Evolutionary conservation across 2,797 vertebrate genomes (phyloP).

Genomic region (Phalloptychus januarius): DNA sequence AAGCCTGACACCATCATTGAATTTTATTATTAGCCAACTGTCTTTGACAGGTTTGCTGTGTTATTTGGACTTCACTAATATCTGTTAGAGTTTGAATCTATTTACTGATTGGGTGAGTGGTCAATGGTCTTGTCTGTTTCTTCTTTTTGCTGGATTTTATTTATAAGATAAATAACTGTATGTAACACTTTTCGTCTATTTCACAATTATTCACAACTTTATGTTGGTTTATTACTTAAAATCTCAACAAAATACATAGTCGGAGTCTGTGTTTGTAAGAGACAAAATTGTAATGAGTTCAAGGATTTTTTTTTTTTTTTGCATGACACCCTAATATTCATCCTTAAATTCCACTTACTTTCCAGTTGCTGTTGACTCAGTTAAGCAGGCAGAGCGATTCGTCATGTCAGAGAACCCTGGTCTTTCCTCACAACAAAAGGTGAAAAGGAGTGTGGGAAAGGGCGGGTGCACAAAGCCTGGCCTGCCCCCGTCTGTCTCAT

Average conservation of each 20-base stretch:
- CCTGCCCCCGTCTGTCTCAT: slow-evolving; percentile 74
- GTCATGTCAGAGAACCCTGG: slow-evolving; percentile 76
- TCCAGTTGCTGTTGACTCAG: slow-evolving; percentile 38
- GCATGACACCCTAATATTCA: slow-evolving; percentile 5
- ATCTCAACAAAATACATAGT: background rate
- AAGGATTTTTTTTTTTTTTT: background rate
- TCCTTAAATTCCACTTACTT: slow-evolving; percentile 42
- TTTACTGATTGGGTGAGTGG: background rate
- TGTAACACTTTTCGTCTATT: background rate
- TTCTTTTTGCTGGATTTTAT: background rate
- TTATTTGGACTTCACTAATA: background rate
- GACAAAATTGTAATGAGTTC: background rate
- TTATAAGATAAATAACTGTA: background rate
- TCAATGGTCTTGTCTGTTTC: background rate
- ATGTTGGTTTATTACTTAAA: background rate
- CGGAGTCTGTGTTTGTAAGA: background rate
- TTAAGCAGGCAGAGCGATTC: slow-evolving; percentile 73
- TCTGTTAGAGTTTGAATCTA: background rate
- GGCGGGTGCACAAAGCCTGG: slow-evolving; percentile 73
- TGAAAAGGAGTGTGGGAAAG: slow-evolving; percentile 83
- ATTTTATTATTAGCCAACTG: background rate
- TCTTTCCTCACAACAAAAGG: slow-evolving; percentile 77
- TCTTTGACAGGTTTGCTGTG: background rate
- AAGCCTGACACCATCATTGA: background rate
- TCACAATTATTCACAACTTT: background rate